Percentiles rank a stretch among this genome's conserved stretches.
Conservation (phyloP, 2,797 vertebrate species). For the Gouania willdenowi region DNA sequence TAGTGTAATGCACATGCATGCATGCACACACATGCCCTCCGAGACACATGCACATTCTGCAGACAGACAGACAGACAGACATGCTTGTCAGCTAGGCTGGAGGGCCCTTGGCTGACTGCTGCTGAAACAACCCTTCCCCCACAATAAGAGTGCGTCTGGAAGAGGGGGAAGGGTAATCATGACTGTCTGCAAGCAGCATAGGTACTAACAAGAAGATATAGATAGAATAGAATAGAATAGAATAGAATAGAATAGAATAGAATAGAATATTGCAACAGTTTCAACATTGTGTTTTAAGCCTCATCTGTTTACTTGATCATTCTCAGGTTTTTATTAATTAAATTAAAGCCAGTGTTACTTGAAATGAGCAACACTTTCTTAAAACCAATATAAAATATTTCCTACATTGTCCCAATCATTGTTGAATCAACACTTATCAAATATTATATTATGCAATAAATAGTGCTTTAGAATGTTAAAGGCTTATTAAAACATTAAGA, state of each 20-base stretch:
- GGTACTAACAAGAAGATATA: slow-evolving; percentile 35
- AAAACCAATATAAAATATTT: too few species aligned
- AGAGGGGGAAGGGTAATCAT: slow-evolving; percentile 72
- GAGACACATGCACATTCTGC: slow-evolving; percentile 11
- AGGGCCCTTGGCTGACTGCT: slow-evolving; percentile 68
- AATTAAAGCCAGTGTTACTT: too few species aligned
- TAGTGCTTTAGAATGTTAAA: too few species aligned
- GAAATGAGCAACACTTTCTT: too few species aligned
- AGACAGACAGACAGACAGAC: slow-evolving; percentile 60
- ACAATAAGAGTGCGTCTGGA: slow-evolving; percentile 66
- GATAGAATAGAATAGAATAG: slow-evolving; percentile 13
- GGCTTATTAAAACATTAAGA: too few species aligned
- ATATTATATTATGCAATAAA: too few species aligned
- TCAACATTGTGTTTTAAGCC: too few species aligned
- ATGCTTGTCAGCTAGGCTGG: slow-evolving; percentile 70
- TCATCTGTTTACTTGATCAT: too few species aligned
- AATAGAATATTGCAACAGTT: slow-evolving; percentile 8
- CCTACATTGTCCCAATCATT: too few species aligned
- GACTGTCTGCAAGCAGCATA: slow-evolving; percentile 62
- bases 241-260: background rate
- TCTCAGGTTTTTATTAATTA: too few species aligned
- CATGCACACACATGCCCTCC: slow-evolving; percentile 3
- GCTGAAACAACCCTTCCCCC: slow-evolving; percentile 69
- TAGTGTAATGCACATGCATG: slow-evolving; percentile 23
- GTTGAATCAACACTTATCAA: too few species aligned